Conservation (phyloP, 2,888 invertebrate species). For the Acleris holmiana region DNA sequence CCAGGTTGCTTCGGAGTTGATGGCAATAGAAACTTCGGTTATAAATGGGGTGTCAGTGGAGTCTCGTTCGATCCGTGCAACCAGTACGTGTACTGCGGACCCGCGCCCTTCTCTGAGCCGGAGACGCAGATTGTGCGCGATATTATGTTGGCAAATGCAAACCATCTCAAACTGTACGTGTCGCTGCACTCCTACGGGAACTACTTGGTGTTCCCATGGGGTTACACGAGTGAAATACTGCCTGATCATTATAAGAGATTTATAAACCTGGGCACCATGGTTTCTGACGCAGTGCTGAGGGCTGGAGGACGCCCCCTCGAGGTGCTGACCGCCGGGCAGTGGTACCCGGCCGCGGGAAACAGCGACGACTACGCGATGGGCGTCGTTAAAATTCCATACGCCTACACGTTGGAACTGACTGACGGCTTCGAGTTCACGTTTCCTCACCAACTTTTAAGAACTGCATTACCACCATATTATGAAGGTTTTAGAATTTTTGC, state of each 20-base stretch:
- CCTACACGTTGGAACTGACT: slow-evolving; percentile 86
- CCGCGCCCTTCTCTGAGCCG: slow-evolving; percentile 84
- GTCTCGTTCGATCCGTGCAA: slow-evolving; percentile 86
- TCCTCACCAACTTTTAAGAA: slow-evolving; percentile 75
- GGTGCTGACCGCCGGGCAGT: slow-evolving; percentile 78
- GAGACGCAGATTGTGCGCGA: slow-evolving; percentile 84
- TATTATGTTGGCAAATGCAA: slow-evolving; percentile 75
- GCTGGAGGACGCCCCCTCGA: slow-evolving; percentile 74
- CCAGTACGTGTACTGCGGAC: slow-evolving; percentile 84
- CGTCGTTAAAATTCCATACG: slow-evolving; percentile 77
- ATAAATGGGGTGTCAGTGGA: slow-evolving; percentile 87
- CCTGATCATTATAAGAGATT: slow-evolving; percentile 79
- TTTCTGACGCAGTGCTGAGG: slow-evolving; percentile 66
- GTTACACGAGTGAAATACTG: slow-evolving; percentile 77
- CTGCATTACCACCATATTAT: slow-evolving; percentile 65
- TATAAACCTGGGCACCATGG: slow-evolving; percentile 65
- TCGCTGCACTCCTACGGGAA: slow-evolving; percentile 89
- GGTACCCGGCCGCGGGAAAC: slow-evolving; percentile 86
- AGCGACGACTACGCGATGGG: slow-evolving; percentile 86
- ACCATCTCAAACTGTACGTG: slow-evolving; percentile 86
- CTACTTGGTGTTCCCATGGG: slow-evolving; percentile 87
- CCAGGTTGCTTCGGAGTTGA: slow-evolving; percentile 85
- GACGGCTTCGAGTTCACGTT: slow-evolving; percentile 86
- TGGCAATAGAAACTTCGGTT: slow-evolving; percentile 88
- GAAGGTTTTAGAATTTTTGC: slow-evolving; percentile 69